These are phyloP conservation scores for Ctenodactylus gundi DNA, from an alignment of 2,113 vertebrate species.

Conservation along the genomic window DNA sequence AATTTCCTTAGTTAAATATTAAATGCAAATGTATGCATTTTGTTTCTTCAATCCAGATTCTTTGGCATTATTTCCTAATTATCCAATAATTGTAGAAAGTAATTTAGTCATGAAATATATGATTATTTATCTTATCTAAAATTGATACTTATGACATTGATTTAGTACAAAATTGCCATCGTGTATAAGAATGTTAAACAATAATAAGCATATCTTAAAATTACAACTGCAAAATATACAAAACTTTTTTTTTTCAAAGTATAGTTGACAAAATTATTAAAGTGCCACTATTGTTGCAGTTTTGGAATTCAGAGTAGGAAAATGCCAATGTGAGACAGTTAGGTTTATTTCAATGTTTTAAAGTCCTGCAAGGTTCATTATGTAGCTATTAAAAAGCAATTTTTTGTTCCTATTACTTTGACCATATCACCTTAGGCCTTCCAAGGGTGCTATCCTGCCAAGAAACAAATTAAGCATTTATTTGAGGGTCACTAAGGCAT, in stretches of 20 bases:
- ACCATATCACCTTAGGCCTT: constrained; percentile 50
- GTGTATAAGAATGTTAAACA: constrained; percentile 40
- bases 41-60: background rate
- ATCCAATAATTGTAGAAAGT: constrained; percentile 25
- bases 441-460: constrained; percentile 50
- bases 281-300: background rate
- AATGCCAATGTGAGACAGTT: background rate
- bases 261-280: constrained; percentile 23
- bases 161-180: constrained; percentile 53
- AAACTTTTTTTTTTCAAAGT: constrained; percentile 16
- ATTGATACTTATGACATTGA: constrained; percentile 62
- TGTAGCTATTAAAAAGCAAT: constrained; percentile 72
- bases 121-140: constrained; percentile 46
- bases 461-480: constrained; percentile 74
- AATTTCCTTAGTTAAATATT: background rate
- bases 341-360: constrained; percentile 56
- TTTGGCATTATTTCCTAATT: background rate
- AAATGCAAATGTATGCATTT: background rate
- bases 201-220: constrained; percentile 47
- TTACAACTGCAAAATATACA: background rate
- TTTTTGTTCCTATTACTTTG: constrained; percentile 75
- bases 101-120: constrained; percentile 33
- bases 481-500: constrained; percentile 66
- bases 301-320: constrained; percentile 8
- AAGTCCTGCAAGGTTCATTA: constrained; percentile 57